Evolutionary conservation across 1,140 invertebrate species (phyloP).

Genomic region (Plutomurus gul): DNA sequence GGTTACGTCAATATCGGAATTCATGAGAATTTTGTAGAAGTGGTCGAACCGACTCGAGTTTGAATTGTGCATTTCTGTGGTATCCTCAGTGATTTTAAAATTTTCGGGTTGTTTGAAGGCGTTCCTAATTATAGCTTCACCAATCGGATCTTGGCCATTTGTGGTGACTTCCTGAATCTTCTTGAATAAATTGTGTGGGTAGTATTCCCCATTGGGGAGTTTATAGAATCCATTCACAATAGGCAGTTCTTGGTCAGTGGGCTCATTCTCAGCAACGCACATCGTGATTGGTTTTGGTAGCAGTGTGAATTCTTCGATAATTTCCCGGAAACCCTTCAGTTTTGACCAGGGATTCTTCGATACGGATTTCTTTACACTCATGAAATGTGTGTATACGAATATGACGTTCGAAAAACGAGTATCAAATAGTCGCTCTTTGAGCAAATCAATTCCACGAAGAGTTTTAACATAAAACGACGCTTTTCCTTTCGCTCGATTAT

Average conservation of each 20-base stretch:
- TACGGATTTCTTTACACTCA: neutral
- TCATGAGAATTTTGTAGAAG: neutral
- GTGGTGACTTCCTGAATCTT: conserved; percentile 22
- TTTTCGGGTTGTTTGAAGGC: neutral
- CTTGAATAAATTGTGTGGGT: conserved; percentile 8
- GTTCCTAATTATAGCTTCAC: conserved; percentile 10
- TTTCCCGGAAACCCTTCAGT: neutral
- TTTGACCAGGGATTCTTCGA: neutral
- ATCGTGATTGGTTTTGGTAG: conserved; percentile 3
- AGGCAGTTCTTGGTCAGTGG: neutral
- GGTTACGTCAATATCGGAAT: neutral
- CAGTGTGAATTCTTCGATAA: neutral
- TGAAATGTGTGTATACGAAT: conserved; percentile 12
- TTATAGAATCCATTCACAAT: neutral
- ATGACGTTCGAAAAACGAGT: conserved; percentile 11
- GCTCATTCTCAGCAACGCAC: neutral
- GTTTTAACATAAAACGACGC: conserved; percentile 19
- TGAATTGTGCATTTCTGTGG: neutral
- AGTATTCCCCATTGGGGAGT: conserved; percentile 31
- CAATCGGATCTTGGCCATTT: neutral
- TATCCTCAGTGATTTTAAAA: neutral
- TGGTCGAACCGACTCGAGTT: neutral
- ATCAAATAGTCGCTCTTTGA: conserved; percentile 14
- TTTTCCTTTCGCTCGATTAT: neutral
- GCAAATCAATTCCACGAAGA: neutral